Base-by-base conservation (phyloP, 1,140 invertebrate species). In the Drosophila kohkoa region DNA sequence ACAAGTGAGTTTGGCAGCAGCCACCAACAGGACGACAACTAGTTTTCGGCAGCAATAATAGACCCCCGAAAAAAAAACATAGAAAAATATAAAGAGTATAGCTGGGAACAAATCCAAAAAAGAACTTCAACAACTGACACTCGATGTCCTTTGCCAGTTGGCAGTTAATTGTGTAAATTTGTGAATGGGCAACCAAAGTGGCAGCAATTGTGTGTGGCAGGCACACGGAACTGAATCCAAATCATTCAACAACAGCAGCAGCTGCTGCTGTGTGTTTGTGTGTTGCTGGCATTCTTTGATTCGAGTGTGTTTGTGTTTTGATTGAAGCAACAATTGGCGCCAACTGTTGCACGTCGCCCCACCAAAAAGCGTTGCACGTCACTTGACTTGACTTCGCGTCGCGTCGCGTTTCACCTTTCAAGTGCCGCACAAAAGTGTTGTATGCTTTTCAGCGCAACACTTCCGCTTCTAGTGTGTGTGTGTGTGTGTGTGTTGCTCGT, bases 1-100 rank as follows among this genome's bases (percentile, higher is more conserved):
- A 92, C 90, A 92, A 92, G 90, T 92, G 90, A 92, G 90, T 92
- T 92, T 89, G 90, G 90, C 90, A 92, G 77, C 90, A 88, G 83
- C 90, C 88, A 80, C 83, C 90, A 92, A 77, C 87, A 92, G 87
- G 90, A 92, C 90, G 82, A 91, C 87, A 89, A 90, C 83, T 81
- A 91, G 58, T 88, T 79, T 90, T 90, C 88, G 87, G 81, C 80
- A 79, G 28, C 66, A 63, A 54, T 64, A 71, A 13, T 45, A 79
- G 59, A 38, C 49, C 46, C 69, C 28, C 58, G n/a, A n/a, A n/a
- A 55, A 66, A 63, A 65, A 51, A 45, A 55, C 3, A 10, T 11
- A 11, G 5, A 52, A 35, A 46, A 43, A 41, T 3, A 32, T 20
- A 2, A 49, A 25, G 20, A 20, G 16, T 20, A 20, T 20, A 20